A percentile compares a stretch with the other conserved stretches of the same genome.
Conservation (phyloP, 2,113 vertebrate species). For the Pampusana beccarii region DNA sequence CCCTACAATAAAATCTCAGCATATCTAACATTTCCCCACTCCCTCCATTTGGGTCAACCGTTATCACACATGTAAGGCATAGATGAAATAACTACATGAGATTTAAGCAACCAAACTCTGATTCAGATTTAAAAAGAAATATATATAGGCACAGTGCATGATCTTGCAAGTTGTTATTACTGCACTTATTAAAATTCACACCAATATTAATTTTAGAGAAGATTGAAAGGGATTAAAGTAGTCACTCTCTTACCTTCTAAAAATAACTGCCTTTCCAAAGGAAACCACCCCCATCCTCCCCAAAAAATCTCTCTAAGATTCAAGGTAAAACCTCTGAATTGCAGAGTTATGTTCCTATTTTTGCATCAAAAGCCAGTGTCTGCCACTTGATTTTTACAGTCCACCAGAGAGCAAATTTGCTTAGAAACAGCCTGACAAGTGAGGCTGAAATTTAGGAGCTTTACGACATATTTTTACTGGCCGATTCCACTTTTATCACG, state of each 20-base stretch:
- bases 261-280: constrained; percentile 50
- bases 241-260: constrained; percentile 42
- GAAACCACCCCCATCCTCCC: background rate
- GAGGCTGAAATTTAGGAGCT: constrained; percentile 58
- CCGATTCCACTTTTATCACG: constrained; percentile 53
- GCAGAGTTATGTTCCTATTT: constrained; percentile 16
- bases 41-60: background rate
- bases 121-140: background rate
- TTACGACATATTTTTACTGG: constrained; percentile 29
- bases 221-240: constrained; percentile 31
- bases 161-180: background rate
- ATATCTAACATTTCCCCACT: background rate
- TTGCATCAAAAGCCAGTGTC: constrained; percentile 17
- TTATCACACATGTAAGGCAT: background rate
- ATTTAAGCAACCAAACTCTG: background rate
- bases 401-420: constrained; percentile 49
- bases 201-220: constrained; percentile 19
- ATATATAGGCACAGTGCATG: background rate
- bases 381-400: constrained; percentile 58
- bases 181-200: constrained; percentile 59
- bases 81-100: too few relatives aligned
- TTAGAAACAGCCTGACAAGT: constrained; percentile 39
- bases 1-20: background rate
- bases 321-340: background rate
- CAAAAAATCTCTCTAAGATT: background rate